Percentiles rank a stretch among this genome's conserved stretches.
Evolutionary conservation across 2,113 vertebrate species (phyloP).

Genomic region (Sterna hirundo): DNA sequence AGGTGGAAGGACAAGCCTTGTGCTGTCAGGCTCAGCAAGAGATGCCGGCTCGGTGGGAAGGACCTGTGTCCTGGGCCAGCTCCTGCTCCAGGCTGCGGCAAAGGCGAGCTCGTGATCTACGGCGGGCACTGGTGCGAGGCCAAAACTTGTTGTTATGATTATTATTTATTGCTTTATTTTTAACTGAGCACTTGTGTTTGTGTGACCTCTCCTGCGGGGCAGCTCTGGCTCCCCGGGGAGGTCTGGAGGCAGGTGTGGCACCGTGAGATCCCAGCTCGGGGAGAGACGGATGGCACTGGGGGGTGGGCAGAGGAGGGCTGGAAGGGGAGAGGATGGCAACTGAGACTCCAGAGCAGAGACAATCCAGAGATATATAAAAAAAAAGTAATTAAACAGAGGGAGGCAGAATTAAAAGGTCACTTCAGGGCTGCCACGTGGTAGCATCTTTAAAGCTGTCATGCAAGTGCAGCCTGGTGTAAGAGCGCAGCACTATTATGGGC

Average conservation of each 20-base stretch:
- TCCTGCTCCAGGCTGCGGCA: neutral
- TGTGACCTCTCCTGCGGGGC: neutral
- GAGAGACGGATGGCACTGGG: too few species aligned
- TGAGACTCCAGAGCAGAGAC: neutral
- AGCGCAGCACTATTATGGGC: neutral
- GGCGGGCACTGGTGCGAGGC: accelerated
- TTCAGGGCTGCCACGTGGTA: neutral
- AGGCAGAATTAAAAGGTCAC: constrained; percentile 53
- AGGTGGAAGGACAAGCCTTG: neutral
- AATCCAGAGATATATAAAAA: neutral
- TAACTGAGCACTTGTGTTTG: neutral
- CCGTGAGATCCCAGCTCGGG: neutral
- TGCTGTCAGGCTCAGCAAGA: neutral
- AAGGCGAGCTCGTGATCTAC: neutral
- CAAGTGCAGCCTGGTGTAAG: neutral
- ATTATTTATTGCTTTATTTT: neutral
- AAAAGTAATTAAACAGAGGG: constrained; percentile 41
- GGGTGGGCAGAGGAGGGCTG: neutral
- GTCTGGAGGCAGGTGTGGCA: accelerated
- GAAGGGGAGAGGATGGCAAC: neutral
- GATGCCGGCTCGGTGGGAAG: neutral
- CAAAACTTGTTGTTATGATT: neutral
- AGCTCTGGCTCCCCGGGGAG: neutral
- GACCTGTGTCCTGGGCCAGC: neutral
- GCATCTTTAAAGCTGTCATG: neutral